A percentile compares a stretch with the other conserved stretches of the same genome.
phyloP scores from a whole-genome alignment of 2,797 vertebrate species.

The Phyllotis vaccarum region DNA sequence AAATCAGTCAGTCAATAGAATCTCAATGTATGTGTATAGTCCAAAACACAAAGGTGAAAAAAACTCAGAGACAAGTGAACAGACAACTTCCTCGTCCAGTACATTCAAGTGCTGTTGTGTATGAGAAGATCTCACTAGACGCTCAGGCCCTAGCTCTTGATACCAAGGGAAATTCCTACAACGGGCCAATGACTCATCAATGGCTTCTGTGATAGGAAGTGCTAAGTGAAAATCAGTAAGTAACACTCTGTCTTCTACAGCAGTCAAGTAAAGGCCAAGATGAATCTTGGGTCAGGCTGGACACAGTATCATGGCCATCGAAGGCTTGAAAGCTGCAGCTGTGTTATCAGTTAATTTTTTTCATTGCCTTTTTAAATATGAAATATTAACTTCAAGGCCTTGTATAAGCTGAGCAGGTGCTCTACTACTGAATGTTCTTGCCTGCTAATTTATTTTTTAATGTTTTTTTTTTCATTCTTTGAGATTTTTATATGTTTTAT shows the following conservation, averaged over 20 bases:
- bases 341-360: neutral
- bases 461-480: neutral
- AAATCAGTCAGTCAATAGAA: neutral
- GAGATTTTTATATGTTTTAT: neutral
- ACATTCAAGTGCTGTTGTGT: neutral
- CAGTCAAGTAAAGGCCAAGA: neutral
- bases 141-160: neutral
- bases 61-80: neutral
- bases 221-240: neutral
- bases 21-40: neutral
- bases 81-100: neutral
- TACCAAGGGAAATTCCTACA: neutral
- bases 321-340: neutral
- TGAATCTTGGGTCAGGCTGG: neutral
- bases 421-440: neutral
- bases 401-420: neutral
- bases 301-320: neutral
- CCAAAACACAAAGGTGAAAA: neutral
- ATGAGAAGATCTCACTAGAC: neutral
- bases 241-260: neutral
- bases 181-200: neutral
- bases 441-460: neutral
- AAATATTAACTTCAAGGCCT: neutral
- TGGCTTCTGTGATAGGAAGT: neutral
- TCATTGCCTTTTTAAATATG: neutral